Conservation (phyloP, 2,888 invertebrate genomes). For the Nomada ruficornis region DNA sequence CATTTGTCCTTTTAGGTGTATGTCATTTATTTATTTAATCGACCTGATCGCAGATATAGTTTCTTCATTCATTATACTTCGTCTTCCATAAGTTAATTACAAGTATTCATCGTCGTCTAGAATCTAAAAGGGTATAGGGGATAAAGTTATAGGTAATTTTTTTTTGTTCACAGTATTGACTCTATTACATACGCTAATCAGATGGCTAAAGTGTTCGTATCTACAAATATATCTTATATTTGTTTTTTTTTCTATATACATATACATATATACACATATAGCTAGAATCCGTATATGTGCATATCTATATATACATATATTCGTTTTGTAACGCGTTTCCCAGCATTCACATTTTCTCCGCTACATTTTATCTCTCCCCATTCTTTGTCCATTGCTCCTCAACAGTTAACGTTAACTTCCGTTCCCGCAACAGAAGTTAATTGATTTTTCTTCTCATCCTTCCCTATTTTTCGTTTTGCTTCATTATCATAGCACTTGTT, state of each 20-base stretch:
- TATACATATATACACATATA: constrained; percentile 62
- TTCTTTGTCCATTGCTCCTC: constrained; percentile 1
- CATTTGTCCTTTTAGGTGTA: constrained; percentile 37
- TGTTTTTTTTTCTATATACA: constrained; percentile 45
- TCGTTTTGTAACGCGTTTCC: constrained; percentile 61
- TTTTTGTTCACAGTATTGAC: constrained; percentile 81
- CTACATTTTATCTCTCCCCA: neutral
- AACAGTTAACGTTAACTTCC: neutral
- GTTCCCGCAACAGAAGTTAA: neutral
- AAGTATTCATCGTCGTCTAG: constrained; percentile 75
- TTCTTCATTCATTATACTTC: constrained; percentile 74
- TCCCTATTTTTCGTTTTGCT: neutral
- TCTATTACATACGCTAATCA: constrained; percentile 80
- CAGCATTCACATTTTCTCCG: constrained; percentile 2
- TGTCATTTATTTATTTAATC: constrained; percentile 76
- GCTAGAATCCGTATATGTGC: constrained; percentile 49
- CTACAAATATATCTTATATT: constrained; percentile 81
- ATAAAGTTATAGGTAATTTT: constrained; percentile 76
- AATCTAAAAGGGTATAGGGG: constrained; percentile 75
- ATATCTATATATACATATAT: constrained; percentile 63
- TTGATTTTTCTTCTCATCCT: neutral
- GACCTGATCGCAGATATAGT: constrained; percentile 75
- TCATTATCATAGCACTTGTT: neutral
- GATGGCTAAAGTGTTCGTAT: constrained; percentile 81
- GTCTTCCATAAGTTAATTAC: constrained; percentile 80